phyloP scores from a whole-genome alignment of 2,888 invertebrate genomes.

The Seira sanloemensis region DNA sequence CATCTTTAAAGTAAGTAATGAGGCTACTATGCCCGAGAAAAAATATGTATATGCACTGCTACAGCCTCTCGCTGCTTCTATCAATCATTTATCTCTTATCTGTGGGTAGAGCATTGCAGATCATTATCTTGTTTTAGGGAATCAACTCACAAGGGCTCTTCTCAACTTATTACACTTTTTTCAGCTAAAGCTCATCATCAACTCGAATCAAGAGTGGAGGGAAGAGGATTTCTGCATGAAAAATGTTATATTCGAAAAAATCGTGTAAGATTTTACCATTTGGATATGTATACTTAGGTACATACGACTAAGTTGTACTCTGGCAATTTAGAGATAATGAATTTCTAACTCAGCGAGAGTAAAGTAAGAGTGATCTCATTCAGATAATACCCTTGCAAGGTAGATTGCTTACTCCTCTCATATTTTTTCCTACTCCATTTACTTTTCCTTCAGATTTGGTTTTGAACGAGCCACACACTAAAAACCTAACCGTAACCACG shows the following conservation, averaged over 20 bases:
- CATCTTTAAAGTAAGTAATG: slow-evolving; percentile 1
- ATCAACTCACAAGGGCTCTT: too few species aligned
- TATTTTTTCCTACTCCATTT: slow-evolving; percentile 18
- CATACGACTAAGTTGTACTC: too few species aligned
- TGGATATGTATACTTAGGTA: too few species aligned
- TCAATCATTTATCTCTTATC: not conserved
- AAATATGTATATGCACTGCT: too few species aligned
- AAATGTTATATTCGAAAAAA: not conserved
- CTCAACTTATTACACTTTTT: too few species aligned
- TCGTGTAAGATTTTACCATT: not conserved
- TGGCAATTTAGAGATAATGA: not conserved
- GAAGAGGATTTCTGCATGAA: too few species aligned
- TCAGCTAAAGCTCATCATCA: not conserved
- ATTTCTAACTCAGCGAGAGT: not conserved
- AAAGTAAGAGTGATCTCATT: slow-evolving; percentile 47
- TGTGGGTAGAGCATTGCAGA: not conserved
- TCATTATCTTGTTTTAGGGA: not conserved
- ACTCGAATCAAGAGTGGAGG: too few species aligned
- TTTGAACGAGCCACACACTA: too few species aligned
- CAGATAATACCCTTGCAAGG: slow-evolving; percentile 37
- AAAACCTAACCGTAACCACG: too few species aligned
- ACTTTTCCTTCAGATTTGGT: not conserved
- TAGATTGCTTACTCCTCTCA: not conserved
- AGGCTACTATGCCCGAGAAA: not conserved
- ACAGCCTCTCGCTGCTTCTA: too few species aligned